phyloP scores from a whole-genome alignment of 2,888 invertebrate species.

The Hymenopus coronatus region DNA sequence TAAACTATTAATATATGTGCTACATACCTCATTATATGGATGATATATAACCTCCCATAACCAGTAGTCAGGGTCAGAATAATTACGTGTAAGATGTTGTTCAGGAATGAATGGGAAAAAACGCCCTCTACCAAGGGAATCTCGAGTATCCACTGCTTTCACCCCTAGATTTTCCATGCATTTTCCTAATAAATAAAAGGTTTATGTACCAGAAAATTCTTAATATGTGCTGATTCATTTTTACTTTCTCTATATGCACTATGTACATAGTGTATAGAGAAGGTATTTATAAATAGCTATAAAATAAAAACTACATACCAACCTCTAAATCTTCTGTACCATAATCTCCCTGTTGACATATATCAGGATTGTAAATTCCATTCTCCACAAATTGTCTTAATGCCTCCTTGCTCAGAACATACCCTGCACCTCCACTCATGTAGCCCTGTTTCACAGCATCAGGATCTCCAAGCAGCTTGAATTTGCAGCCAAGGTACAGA shows the following conservation, averaged over 20 bases:
- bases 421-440: slow-evolving; percentile 92
- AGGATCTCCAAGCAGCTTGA: slow-evolving; percentile 64
- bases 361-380: slow-evolving; percentile 62
- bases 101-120: slow-evolving; percentile 95
- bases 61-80: slow-evolving; percentile 78
- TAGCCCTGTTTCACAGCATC: slow-evolving; percentile 69
- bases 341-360: slow-evolving; percentile 64
- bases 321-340: slow-evolving; percentile 93
- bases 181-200: slow-evolving; percentile 52
- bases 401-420: slow-evolving; percentile 85
- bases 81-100: slow-evolving; percentile 86
- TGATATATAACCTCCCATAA: slow-evolving; percentile 93
- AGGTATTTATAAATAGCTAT: background rate
- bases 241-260: too few relatives aligned
- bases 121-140: slow-evolving; percentile 78
- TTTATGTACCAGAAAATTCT: background rate
- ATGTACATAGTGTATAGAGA: too few relatives aligned
- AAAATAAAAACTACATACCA: slow-evolving; percentile 52
- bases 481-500: slow-evolving; percentile 86
- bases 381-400: slow-evolving; percentile 72
- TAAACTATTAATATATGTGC: background rate
- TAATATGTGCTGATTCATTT: background rate
- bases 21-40: slow-evolving; percentile 75
- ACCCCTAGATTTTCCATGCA: slow-evolving; percentile 86
- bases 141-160: slow-evolving; percentile 81